Evolutionary conservation across 1,140 invertebrate genomes (phyloP).

Genomic region (Ruditapes philippinarum): DNA sequence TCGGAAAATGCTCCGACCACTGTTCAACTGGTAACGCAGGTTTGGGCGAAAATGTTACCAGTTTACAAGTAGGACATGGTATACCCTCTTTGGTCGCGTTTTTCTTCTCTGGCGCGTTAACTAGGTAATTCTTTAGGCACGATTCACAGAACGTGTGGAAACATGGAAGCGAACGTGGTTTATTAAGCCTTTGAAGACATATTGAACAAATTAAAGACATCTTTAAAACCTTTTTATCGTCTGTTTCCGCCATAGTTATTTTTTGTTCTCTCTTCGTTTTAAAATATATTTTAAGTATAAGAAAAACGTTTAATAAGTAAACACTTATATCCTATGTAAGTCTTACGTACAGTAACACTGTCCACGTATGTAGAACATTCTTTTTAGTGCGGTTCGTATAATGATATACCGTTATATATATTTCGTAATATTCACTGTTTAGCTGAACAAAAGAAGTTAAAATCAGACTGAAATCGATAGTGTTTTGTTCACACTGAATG

Average conservation of each 20-base stretch:
- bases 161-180: constrained; percentile 60
- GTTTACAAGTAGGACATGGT: constrained; percentile 54
- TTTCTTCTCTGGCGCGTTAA: constrained; percentile 43
- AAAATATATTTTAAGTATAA: not conserved
- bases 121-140: constrained; percentile 61
- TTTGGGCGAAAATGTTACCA: constrained; percentile 53
- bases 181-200: constrained; percentile 60
- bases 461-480: too few relatives aligned
- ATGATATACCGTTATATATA: too few relatives aligned
- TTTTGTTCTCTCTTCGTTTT: not conserved
- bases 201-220: constrained; percentile 67
- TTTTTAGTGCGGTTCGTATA: too few relatives aligned
- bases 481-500: too few relatives aligned
- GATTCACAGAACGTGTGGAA: constrained; percentile 65
- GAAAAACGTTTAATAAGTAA: not conserved
- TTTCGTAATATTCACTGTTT: too few relatives aligned
- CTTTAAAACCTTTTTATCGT: constrained; percentile 62
- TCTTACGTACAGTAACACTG: too few relatives aligned
- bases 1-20: constrained; percentile 60
- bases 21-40: constrained; percentile 42
- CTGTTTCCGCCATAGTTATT: constrained; percentile 49
- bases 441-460: too few relatives aligned
- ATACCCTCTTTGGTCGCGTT: constrained; percentile 59
- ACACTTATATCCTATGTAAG: too few relatives aligned
- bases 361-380: too few relatives aligned